Evolutionary conservation across 2,888 invertebrate genomes (phyloP).

Genomic region (Homarus gammarus): DNA sequence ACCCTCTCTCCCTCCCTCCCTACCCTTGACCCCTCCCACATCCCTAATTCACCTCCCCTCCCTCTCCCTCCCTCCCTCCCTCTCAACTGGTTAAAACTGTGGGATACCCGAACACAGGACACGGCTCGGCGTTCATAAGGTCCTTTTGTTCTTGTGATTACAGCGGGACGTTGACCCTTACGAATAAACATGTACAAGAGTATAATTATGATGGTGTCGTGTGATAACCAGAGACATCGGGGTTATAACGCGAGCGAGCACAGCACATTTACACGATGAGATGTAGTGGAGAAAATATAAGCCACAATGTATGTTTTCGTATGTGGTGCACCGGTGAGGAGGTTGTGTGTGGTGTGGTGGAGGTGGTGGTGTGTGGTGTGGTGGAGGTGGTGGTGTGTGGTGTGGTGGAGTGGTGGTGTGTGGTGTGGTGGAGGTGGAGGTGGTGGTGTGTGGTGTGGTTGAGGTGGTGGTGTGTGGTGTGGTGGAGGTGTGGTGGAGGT

Average conservation of each 20-base stretch:
- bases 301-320: neutral
- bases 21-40: neutral
- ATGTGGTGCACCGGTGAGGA: neutral
- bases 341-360: no score
- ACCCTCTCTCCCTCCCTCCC: neutral
- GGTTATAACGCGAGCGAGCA: constrained; percentile 11
- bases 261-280: constrained; percentile 25
- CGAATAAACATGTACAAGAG: constrained; percentile 26
- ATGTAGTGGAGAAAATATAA: constrained; percentile 38
- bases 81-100: neutral
- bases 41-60: neutral
- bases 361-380: neutral
- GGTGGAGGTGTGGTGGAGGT: no score
- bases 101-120: constrained; percentile 2
- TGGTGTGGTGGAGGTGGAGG: no score
- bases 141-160: constrained; percentile 13
- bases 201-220: constrained; percentile 51
- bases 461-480: no score
- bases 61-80: neutral
- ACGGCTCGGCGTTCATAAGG: constrained; percentile 18
- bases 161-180: constrained; percentile 41
- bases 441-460: no score
- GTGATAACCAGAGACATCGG: constrained; percentile 45
- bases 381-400: no score
- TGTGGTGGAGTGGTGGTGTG: no score